A percentile compares a stretch with the other conserved stretches of the same genome.
phyloP scores from a whole-genome alignment of 1,140 invertebrate genomes.

The Procambarus clarkii region DNA sequence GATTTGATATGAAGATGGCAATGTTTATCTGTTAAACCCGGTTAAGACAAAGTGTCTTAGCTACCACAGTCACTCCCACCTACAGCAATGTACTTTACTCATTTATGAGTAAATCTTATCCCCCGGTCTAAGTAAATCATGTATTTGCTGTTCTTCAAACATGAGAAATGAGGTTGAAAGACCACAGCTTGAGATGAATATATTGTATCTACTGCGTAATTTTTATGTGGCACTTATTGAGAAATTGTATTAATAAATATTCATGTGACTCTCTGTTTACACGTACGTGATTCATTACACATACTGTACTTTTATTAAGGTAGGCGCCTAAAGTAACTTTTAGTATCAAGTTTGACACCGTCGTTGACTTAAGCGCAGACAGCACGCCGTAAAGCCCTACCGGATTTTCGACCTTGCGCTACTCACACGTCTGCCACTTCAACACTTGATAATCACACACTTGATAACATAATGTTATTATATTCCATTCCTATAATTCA shows the following conservation, averaged over 20 bases:
- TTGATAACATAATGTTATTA: too few relatives aligned
- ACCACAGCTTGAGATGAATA: not conserved
- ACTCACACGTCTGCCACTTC: not conserved
- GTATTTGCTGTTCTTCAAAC: not conserved
- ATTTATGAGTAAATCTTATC: not conserved
- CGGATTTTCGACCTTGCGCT: not conserved
- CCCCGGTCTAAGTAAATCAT: not conserved
- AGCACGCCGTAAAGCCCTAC: not conserved
- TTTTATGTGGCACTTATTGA: not conserved
- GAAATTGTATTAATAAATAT: not conserved
- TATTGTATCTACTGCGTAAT: constrained; percentile 38
- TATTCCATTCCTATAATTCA: not conserved
- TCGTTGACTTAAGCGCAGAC: not conserved
- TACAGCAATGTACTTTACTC: not conserved
- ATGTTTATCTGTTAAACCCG: constrained; percentile 23
- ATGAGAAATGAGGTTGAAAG: not conserved
- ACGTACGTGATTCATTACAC: not conserved
- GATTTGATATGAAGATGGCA: constrained; percentile 21
- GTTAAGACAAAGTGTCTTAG: constrained; percentile 9
- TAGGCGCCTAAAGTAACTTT: not conserved
- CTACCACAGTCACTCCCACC: not conserved
- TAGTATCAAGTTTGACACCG: constrained; percentile 19
- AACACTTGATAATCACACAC: not conserved
- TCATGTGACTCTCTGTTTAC: not conserved
- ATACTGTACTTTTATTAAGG: not conserved